Evolutionary conservation across 2,113 vertebrate genomes (phyloP), one percentile per base, ranked within the genome.

Genomic region (Psilopogon haemacephalus): DNA sequence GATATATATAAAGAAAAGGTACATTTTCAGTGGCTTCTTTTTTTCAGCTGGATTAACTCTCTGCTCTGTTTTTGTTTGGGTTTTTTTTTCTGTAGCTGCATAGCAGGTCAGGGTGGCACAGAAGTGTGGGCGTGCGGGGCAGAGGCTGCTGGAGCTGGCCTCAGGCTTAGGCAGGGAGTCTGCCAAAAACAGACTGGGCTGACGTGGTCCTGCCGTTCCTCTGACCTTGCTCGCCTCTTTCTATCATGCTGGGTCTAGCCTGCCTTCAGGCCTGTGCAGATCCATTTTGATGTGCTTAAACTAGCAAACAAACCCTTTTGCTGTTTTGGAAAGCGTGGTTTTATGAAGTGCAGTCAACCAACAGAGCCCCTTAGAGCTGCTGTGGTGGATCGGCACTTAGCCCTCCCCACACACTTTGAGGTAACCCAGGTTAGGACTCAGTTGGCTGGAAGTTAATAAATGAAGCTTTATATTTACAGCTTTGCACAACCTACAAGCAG

Each of bases 11-110:
- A 54, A n/a, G 42, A 77, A 55, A 32, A 68, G 17, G 15, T 18
- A 5, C 32, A 20, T 33, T 65, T 60, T 11, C 20, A n/a, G 12
- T 2, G 0, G 1, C 59, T 44, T 56, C 3, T 1, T n/a, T 65
- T 65, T 70, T 9, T 54, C 56, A 40, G 32, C 33, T 48, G 68
- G 15, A 15, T 68, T 56, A 33, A 9, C 35, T 12, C 67, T 48
- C 26, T 2, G 65, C 12, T 27, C 32, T 21, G 7, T 15, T 52
- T 16, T n/a, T n/a, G n/a, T n/a, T n/a, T n/a, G n/a, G n/a, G n/a
- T n/a, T n/a, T n/a, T n/a, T n/a, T 37, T 42, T 42, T 46, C 15
- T 5, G 33, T 13, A 33, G 72, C 50, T 33, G 37, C 37, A 12
- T 30, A 73, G 77, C 50, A 44, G 50, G 64, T n/a, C 5, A 55